Conservation (phyloP, 2,888 invertebrate species). For the Coelogynopora nodosa region DNA sequence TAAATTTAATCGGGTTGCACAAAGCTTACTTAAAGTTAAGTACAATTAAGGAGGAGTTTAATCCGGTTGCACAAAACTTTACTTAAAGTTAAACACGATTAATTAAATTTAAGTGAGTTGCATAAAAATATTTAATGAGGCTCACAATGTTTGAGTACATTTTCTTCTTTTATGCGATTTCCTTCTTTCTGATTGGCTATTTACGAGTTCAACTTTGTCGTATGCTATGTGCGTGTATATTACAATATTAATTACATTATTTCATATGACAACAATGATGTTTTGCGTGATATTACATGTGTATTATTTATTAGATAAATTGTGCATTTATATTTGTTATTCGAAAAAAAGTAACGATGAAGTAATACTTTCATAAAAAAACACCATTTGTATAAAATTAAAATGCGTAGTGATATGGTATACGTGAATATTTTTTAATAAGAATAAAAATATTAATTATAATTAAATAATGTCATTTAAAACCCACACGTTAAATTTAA, state of each 20-base stretch:
- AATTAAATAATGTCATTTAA: no score
- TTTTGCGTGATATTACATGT: no score
- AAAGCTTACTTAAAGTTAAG: not conserved
- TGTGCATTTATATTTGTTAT: no score
- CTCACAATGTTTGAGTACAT: not conserved
- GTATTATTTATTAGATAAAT: not conserved
- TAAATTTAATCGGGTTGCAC: not conserved
- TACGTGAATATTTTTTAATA: no score
- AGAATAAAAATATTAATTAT: no score
- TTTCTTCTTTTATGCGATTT: not conserved
- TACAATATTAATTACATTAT: not conserved
- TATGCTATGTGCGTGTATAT: not conserved
- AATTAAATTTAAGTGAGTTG: not conserved
- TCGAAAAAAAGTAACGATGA: no score
- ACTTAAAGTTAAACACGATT: not conserved
- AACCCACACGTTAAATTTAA: no score
- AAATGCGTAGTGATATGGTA: no score
- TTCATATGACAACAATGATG: not conserved
- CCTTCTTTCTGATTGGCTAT: constrained; percentile 15
- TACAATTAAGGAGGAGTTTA: no score
- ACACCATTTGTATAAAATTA: not conserved
- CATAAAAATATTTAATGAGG: not conserved
- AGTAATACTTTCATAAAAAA: not conserved
- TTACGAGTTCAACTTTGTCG: not conserved
- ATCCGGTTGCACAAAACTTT: not conserved